phyloP scores from a whole-genome alignment of 2,113 vertebrate genomes.

The Oceanodroma tethys region DNA sequence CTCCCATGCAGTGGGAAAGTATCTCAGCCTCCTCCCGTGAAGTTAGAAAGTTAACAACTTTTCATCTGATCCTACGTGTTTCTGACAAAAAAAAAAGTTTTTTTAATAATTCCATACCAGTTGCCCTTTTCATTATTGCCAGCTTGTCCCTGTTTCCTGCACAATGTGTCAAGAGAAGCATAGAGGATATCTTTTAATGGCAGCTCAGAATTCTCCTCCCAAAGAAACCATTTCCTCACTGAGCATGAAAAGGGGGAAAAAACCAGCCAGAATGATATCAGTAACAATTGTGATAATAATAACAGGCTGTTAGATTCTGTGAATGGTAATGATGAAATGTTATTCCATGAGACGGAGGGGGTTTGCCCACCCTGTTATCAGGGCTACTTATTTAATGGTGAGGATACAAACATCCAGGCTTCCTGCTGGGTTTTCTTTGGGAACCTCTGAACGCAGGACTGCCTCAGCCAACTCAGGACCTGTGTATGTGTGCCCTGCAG shows the following conservation, averaged over 20 bases:
- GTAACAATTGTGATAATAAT: background rate
- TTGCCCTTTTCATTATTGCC: background rate
- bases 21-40: background rate
- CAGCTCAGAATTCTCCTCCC: background rate
- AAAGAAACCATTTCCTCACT: background rate
- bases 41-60: background rate
- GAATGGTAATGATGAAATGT: background rate
- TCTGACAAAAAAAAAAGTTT: background rate
- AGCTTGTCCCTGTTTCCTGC: background rate
- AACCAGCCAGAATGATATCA: background rate
- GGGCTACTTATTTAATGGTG: background rate
- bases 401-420: background rate
- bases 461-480: background rate
- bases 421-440: background rate
- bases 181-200: background rate
- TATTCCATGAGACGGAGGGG: background rate
- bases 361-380: background rate
- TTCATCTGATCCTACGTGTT: background rate
- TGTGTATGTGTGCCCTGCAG: accelerated
- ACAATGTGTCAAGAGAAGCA: background rate
- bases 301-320: background rate
- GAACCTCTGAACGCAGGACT: background rate
- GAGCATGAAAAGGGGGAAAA: background rate
- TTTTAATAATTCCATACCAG: background rate
- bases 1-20: background rate